phyloP scores from a whole-genome alignment of 2,113 vertebrate species.

The Heteronetta atricapilla region DNA sequence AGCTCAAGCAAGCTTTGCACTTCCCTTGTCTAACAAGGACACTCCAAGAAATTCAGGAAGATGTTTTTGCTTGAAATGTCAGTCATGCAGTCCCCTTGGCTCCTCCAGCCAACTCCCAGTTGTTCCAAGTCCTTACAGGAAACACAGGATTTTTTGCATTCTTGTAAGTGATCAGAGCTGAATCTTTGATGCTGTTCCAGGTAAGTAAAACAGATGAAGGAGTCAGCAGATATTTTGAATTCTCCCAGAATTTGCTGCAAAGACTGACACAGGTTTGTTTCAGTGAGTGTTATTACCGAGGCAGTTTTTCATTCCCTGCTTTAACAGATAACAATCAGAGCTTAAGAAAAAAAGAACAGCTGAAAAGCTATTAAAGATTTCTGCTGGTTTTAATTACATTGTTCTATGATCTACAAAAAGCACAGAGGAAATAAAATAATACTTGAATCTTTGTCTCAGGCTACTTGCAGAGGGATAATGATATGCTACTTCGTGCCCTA shows the following conservation, averaged over 20 bases:
- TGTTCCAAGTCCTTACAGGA: background rate
- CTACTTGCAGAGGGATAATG: slow-evolving; percentile 40
- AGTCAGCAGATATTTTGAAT: slow-evolving; percentile 19
- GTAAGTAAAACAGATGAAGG: slow-evolving; percentile 21
- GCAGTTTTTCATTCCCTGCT: slow-evolving; percentile 19
- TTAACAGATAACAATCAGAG: slow-evolving; percentile 28
- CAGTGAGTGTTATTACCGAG: background rate
- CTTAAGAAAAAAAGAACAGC: slow-evolving; percentile 14
- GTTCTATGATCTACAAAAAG: background rate
- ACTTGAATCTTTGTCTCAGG: slow-evolving; percentile 33
- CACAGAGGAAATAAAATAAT: background rate
- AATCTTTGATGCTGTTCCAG: slow-evolving; percentile 7
- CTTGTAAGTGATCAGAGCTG: background rate
- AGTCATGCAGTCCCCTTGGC: background rate
- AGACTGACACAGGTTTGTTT: slow-evolving; percentile 9
- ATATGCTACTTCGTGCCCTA: slow-evolving; percentile 20
- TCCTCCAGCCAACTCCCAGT: background rate
- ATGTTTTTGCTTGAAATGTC: background rate
- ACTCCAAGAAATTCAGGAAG: background rate
- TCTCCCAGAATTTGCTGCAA: background rate
- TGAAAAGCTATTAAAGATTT: slow-evolving; percentile 30
- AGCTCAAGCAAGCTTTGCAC: background rate
- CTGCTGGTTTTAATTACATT: slow-evolving; percentile 52
- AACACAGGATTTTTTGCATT: background rate
- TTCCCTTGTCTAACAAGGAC: background rate